phyloP scores from a whole-genome alignment of 2,888 invertebrate species.

The Alentia gelatinosa region DNA sequence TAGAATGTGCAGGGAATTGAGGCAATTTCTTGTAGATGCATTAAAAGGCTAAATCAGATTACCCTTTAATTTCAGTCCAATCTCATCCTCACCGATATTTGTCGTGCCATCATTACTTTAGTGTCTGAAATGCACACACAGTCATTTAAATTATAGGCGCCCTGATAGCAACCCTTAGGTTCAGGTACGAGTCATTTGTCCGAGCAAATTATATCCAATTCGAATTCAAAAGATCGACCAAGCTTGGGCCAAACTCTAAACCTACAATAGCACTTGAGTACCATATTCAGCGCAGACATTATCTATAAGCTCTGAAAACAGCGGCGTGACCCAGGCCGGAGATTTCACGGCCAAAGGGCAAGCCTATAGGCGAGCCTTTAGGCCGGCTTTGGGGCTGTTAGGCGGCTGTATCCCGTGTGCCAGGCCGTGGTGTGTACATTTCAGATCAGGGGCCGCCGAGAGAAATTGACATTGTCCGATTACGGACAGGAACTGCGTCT shows the following conservation, averaged over 20 bases:
- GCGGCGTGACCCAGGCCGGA: not conserved
- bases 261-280: not conserved
- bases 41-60: not conserved
- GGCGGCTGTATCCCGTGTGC: not conserved
- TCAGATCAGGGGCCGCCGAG: not conserved
- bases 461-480: slow-evolving; percentile 44
- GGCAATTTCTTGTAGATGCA: not conserved
- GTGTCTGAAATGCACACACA: too few relatives aligned
- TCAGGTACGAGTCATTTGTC: not conserved
- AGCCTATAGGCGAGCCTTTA: slow-evolving; percentile 44
- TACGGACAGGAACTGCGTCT: slow-evolving; percentile 5
- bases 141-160: too few relatives aligned
- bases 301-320: not conserved
- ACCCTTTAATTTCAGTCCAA: not conserved
- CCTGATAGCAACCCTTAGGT: not conserved
- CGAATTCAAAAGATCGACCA: not conserved
- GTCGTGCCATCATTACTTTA: not conserved
- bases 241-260: not conserved
- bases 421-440: not conserved
- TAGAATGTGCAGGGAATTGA: not conserved
- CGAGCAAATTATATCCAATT: not conserved
- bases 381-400: slow-evolving; percentile 37
- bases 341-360: slow-evolving; percentile 32
- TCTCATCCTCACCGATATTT: not conserved
- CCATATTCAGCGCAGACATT: not conserved